These are phyloP conservation scores for Vireo griseus DNA, from an alignment of 2,797 vertebrate genomes.

Conservation along the genomic window DNA sequence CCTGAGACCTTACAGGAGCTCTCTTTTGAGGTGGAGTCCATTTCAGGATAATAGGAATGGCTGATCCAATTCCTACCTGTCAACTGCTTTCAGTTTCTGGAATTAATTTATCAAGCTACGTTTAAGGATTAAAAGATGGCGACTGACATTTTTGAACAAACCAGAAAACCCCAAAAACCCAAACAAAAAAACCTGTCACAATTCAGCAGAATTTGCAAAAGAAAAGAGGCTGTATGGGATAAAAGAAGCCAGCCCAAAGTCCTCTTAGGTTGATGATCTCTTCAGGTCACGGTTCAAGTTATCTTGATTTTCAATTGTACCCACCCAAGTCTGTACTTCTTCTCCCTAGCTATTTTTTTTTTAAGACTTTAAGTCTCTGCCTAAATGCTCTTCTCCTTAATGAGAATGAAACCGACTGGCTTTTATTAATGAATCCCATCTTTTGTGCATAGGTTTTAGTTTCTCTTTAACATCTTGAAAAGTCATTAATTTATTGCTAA, in stretches of 20 bases:
- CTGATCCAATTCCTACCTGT: slow-evolving; percentile 48
- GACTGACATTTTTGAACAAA: slow-evolving; percentile 57
- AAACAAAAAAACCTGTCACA: slow-evolving; percentile 62
- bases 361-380: slow-evolving; percentile 52
- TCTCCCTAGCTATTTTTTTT: slow-evolving; percentile 48
- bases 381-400: slow-evolving; percentile 66
- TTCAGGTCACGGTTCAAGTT: slow-evolving; percentile 71
- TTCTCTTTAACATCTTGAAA: slow-evolving; percentile 62
- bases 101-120: slow-evolving; percentile 69
- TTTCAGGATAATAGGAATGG: slow-evolving; percentile 28
- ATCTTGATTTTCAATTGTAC: slow-evolving; percentile 69
- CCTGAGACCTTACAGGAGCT: slow-evolving; percentile 23
- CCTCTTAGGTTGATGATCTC: slow-evolving; percentile 68
- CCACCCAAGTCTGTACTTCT: slow-evolving; percentile 27
- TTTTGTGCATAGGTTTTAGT: slow-evolving; percentile 67
- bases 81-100: slow-evolving; percentile 49
- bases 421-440: slow-evolving; percentile 64
- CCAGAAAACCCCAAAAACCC: slow-evolving; percentile 49
- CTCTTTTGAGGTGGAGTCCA: slow-evolving; percentile 24
- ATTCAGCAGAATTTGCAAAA: slow-evolving; percentile 60
- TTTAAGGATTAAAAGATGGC: slow-evolving; percentile 60
- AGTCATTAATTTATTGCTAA: slow-evolving; percentile 61
- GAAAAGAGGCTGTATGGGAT: slow-evolving; percentile 36
- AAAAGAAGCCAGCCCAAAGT: slow-evolving; percentile 48
- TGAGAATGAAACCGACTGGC: slow-evolving; percentile 48